These are phyloP conservation scores for Oegoconia quadripuncta DNA, from an alignment of 2,888 invertebrate species.

Conservation along the genomic window DNA sequence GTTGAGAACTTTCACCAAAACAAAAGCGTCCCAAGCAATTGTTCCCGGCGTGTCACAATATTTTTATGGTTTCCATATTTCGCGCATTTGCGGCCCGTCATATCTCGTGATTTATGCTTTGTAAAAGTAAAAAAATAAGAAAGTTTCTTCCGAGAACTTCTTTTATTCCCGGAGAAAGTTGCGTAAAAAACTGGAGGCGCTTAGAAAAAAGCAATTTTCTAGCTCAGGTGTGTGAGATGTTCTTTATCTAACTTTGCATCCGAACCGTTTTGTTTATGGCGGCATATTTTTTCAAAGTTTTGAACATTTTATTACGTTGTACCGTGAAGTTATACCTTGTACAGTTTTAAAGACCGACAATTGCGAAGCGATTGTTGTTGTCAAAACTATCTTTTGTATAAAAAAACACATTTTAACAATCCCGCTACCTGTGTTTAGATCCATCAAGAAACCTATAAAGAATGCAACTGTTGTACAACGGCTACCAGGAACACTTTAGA, in stretches of 20 bases:
- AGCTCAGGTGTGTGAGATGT: constrained; percentile 80
- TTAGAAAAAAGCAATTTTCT: constrained; percentile 79
- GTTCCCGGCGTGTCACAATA: constrained; percentile 64
- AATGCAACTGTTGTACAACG: constrained; percentile 25
- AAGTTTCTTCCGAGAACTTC: constrained; percentile 73
- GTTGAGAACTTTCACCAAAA: constrained; percentile 41
- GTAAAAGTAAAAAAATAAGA: constrained; percentile 55
- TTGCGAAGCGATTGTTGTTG: constrained; percentile 58
- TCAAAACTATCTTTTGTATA: constrained; percentile 49
- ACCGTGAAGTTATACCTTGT: constrained; percentile 57
- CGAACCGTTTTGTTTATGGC: constrained; percentile 75
- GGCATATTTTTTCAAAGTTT: constrained; percentile 75
- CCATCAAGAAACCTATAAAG: constrained; percentile 28
- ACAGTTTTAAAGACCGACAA: constrained; percentile 53
- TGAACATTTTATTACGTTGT: constrained; percentile 74
- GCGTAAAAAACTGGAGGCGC: constrained; percentile 75
- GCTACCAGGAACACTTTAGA: constrained; percentile 20
- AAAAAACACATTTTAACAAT: constrained; percentile 42
- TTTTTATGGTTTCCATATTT: constrained; percentile 68
- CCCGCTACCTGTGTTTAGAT: constrained; percentile 56
- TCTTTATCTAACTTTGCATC: constrained; percentile 80
- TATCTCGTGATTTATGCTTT: constrained; percentile 62
- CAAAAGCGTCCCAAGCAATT: constrained; percentile 46
- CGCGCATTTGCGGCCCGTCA: constrained; percentile 55
- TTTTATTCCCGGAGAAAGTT: constrained; percentile 76